These are phyloP conservation scores for Frankliniella fusca DNA, from an alignment of 2,888 invertebrate species.

Conservation along the genomic window DNA sequence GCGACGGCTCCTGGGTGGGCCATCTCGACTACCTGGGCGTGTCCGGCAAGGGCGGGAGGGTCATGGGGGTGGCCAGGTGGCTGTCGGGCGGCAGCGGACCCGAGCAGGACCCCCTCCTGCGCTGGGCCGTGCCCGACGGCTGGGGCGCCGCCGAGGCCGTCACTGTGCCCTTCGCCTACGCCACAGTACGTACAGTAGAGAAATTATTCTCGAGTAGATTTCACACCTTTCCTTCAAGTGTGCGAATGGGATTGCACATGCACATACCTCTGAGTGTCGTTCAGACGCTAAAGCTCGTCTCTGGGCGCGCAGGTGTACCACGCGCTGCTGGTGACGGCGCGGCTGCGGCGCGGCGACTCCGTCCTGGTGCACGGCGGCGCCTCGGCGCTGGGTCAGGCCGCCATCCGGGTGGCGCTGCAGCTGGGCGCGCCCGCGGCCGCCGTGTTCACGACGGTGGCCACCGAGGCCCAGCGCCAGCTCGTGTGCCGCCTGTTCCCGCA, in stretches of 20 bases:
- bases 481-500: slow-evolving; percentile 33
- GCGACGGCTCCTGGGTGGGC: not conserved
- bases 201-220: slow-evolving; percentile 46
- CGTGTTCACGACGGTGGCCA: slow-evolving; percentile 53
- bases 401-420: slow-evolving; percentile 55
- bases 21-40: slow-evolving; percentile 33
- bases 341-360: slow-evolving; percentile 47
- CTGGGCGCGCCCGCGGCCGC: slow-evolving; percentile 55
- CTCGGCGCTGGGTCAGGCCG: slow-evolving; percentile 57
- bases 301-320: slow-evolving; percentile 51
- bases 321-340: slow-evolving; percentile 54
- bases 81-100: not conserved
- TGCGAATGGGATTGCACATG: not conserved
- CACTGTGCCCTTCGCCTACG: slow-evolving; percentile 53
- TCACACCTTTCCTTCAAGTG: not conserved
- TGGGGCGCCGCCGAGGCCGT: slow-evolving; percentile 52
- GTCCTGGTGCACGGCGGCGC: slow-evolving; percentile 54
- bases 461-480: slow-evolving; percentile 37
- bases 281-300: not conserved
- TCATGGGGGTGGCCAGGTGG: slow-evolving; percentile 31
- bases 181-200: slow-evolving; percentile 42
- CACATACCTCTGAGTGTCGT: too few species aligned
- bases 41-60: slow-evolving; percentile 28
- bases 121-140: slow-evolving; percentile 49
- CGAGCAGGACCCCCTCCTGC: slow-evolving; percentile 46